Base-by-base conservation (phyloP, 2,113 vertebrate species). In the Rhadina sibilatrix region DNA sequence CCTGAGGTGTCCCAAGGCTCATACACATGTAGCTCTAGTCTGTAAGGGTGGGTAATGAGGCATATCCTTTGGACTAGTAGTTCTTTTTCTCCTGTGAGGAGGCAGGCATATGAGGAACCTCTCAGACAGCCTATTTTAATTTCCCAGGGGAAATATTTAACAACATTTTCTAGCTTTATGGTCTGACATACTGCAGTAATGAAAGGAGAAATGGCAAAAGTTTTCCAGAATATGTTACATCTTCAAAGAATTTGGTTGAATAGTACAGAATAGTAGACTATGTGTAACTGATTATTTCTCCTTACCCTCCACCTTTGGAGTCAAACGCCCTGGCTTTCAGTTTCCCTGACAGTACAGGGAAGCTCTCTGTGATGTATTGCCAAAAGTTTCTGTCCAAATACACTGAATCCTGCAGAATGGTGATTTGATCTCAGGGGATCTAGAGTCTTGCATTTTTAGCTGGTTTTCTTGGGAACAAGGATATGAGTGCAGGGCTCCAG, bases 81-180 rank as follows among this genome's bases (percentile, higher is more conserved):
- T 15, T 59, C 14, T 84, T 57, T 68, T 33, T 53, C 40, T 59
- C 49, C 38, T 33, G 4, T 42, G 27, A 37, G 49, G 20, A 84
- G 44, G 70, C 76, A 92, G 59, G 52, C 76, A 81, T 28, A 50
- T 84, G 54, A 91, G 53, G 82, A 77, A 79, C 75, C 75, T 94
- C 60, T 86, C 87, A 66, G 60, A 38, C 25, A 52, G 60, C 37
- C 46, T 57, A 17, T 84, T 96, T 95, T 91, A 75, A 94, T 94
- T 96, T 97, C 87, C 83, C 42, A 44, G 79, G 88, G 95, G 86
- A 92, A 94, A 86, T 64, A 95, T 81, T 75, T 87, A 50, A 23
- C 30, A 70, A 50, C 63, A 30, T 92, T 66, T 83, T 57, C 46
- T 63, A 53, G 33, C 66, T 96, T 86, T 77, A 61, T 83, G 63